A percentile compares a stretch with the other conserved stretches of the same genome.
These are phyloP conservation scores for Hirtodrosophila alboralis DNA, from an alignment of 2,888 invertebrate species.

Conservation along the genomic window DNA sequence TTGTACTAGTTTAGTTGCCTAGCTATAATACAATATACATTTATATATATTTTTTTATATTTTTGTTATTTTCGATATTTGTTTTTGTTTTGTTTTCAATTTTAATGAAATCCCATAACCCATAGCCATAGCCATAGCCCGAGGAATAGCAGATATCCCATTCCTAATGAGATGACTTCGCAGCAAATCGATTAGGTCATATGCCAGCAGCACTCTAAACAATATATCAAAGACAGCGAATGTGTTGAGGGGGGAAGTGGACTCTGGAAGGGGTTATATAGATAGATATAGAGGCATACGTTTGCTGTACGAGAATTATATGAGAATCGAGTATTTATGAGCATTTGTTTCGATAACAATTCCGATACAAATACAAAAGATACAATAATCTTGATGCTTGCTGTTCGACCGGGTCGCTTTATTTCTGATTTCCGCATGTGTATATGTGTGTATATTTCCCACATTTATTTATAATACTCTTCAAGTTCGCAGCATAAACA, in stretches of 20 bases:
- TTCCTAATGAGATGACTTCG: slow-evolving; percentile 56
- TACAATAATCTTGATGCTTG: slow-evolving; percentile 37
- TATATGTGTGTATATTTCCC: slow-evolving; percentile 24
- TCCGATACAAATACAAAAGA: slow-evolving; percentile 47
- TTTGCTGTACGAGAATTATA: slow-evolving; percentile 43
- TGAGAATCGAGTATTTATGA: slow-evolving; percentile 57
- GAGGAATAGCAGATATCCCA: slow-evolving; percentile 10
- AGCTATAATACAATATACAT: no score
- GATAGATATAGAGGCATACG: slow-evolving; percentile 10
- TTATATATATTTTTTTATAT: slow-evolving; percentile 6
- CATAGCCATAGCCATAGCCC: no score
- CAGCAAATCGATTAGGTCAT: slow-evolving; percentile 64
- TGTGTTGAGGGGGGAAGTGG: neutral
- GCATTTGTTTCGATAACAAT: slow-evolving; percentile 57
- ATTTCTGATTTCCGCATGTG: neutral
- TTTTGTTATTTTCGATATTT: neutral
- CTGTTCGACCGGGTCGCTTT: slow-evolving; percentile 7
- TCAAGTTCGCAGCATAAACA: neutral
- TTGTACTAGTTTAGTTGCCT: no score
- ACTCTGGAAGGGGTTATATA: neutral
- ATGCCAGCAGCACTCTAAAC: slow-evolving; percentile 61
- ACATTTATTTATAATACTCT: slow-evolving; percentile 39
- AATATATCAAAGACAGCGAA: slow-evolving; percentile 57
- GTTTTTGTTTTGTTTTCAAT: slow-evolving; percentile 19
- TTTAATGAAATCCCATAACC: slow-evolving; percentile 39